These are phyloP conservation scores for Thamnophis sirtalis DNA, from an alignment of 2,113 vertebrate genomes.

Conservation along the genomic window DNA sequence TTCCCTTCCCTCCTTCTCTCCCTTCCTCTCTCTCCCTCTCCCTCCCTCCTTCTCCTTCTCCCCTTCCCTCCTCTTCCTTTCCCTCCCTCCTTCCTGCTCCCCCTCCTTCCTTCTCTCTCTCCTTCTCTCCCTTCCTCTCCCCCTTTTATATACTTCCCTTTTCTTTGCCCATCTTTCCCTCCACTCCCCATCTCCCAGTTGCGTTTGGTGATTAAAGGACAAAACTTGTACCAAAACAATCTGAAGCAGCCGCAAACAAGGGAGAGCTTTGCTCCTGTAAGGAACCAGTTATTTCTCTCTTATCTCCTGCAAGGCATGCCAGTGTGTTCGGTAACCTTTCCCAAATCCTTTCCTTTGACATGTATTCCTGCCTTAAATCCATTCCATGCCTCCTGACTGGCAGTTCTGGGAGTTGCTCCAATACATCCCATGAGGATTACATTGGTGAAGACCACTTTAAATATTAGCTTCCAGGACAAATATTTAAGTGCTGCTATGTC, in stretches of 20 bases:
- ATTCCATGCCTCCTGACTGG: background rate
- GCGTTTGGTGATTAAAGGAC: conserved; percentile 43
- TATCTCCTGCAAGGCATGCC: background rate
- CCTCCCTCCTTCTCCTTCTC: too few relatives aligned
- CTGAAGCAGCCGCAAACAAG: conserved; percentile 37
- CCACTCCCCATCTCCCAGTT: background rate
- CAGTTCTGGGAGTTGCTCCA: background rate
- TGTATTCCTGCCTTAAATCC: background rate
- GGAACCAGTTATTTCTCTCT: background rate
- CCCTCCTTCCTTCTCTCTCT: background rate
- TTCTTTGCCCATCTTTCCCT: background rate
- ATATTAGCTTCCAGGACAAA: background rate
- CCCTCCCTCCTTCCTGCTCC: too few relatives aligned
- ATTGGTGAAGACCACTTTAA: background rate
- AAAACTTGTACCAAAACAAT: conserved; percentile 44
- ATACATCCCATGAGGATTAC: background rate
- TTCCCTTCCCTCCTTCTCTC: too few relatives aligned
- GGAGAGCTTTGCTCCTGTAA: background rate
- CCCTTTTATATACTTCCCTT: background rate
- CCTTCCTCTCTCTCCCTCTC: too few relatives aligned
- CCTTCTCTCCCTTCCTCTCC: too few relatives aligned
- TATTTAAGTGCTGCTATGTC: background rate
- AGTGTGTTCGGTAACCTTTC: background rate
- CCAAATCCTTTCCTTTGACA: background rate
- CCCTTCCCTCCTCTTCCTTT: too few relatives aligned